Percentiles rank a stretch among this genome's conserved stretches.
Conservation (phyloP, 2,797 vertebrate species). For the Myotis findleyi region DNA sequence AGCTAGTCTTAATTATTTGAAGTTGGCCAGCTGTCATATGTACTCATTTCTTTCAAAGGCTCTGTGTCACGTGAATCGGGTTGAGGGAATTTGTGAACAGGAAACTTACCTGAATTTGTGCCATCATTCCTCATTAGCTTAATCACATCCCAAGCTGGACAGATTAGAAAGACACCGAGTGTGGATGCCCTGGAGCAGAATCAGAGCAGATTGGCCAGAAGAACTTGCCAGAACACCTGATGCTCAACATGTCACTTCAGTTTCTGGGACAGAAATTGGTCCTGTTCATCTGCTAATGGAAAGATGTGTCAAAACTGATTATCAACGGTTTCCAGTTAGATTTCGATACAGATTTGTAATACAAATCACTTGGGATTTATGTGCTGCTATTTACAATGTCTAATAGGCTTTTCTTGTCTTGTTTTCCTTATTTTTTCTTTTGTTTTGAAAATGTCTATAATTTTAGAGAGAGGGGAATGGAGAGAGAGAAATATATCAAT, state of each 20-base stretch:
- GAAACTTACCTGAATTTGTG: neutral
- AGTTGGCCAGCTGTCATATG: neutral
- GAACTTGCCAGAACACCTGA: neutral
- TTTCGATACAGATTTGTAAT: neutral
- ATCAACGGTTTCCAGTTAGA: neutral
- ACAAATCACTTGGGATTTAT: neutral
- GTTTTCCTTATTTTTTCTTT: neutral
- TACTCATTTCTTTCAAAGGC: neutral
- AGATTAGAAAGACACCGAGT: neutral
- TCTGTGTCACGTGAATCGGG: neutral
- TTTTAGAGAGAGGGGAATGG: neutral
- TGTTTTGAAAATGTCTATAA: neutral
- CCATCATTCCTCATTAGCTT: neutral
- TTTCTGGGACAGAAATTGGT: neutral
- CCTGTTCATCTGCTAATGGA: neutral
- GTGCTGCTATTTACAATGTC: neutral
- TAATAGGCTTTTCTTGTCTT: neutral
- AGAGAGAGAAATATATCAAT: neutral
- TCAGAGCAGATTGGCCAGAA: constrained; percentile 30
- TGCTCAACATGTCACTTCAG: neutral
- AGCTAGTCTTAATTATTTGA: neutral
- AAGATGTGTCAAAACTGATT: neutral
- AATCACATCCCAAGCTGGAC: constrained; percentile 45
- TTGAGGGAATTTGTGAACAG: neutral
- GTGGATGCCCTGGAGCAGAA: neutral